Percentiles rank a stretch among this genome's conserved stretches.
These are phyloP conservation scores for Aspidiotus rigidus DNA, from an alignment of 2,888 invertebrate genomes.

Conservation along the genomic window DNA sequence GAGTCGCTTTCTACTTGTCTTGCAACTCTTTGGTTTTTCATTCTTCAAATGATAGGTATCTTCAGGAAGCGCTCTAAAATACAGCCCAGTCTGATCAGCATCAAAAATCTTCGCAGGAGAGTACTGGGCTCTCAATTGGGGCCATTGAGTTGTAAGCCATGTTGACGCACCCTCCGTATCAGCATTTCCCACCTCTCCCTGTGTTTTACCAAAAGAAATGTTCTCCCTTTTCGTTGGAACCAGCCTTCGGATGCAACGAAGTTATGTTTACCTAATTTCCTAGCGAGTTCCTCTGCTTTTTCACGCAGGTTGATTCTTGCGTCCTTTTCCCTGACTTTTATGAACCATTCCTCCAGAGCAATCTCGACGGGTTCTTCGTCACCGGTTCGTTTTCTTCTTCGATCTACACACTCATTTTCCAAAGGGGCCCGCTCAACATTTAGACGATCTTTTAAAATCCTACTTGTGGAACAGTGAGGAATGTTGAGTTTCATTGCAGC, in stretches of 20 bases:
- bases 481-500: slow-evolving; percentile 11
- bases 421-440: slow-evolving; percentile 15
- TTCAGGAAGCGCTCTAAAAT: slow-evolving; percentile 38
- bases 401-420: slow-evolving; percentile 12
- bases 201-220: slow-evolving; percentile 9
- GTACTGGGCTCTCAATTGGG: slow-evolving; percentile 7
- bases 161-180: slow-evolving; percentile 7
- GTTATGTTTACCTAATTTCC: slow-evolving; percentile 37
- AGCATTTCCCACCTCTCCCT: slow-evolving; percentile 14
- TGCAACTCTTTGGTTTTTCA: slow-evolving; percentile 38
- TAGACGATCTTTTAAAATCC: slow-evolving; percentile 18
- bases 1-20: slow-evolving; percentile 19
- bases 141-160: slow-evolving; percentile 18
- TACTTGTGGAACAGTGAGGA: slow-evolving; percentile 13
- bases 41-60: slow-evolving; percentile 38
- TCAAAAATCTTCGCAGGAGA: slow-evolving; percentile 38
- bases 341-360: slow-evolving; percentile 22
- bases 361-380: slow-evolving; percentile 22
- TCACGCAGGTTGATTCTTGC: slow-evolving; percentile 33
- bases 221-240: slow-evolving; percentile 33
- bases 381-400: slow-evolving; percentile 21
- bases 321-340: slow-evolving; percentile 22
- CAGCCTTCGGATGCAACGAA: slow-evolving; percentile 37
- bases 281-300: slow-evolving; percentile 37
- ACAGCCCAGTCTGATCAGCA: slow-evolving; percentile 39